A percentile compares a stretch with the other conserved stretches of the same genome.
These are phyloP conservation scores for Oreonectes daqikongensis DNA, from an alignment of 2,797 vertebrate species.

Conservation along the genomic window DNA sequence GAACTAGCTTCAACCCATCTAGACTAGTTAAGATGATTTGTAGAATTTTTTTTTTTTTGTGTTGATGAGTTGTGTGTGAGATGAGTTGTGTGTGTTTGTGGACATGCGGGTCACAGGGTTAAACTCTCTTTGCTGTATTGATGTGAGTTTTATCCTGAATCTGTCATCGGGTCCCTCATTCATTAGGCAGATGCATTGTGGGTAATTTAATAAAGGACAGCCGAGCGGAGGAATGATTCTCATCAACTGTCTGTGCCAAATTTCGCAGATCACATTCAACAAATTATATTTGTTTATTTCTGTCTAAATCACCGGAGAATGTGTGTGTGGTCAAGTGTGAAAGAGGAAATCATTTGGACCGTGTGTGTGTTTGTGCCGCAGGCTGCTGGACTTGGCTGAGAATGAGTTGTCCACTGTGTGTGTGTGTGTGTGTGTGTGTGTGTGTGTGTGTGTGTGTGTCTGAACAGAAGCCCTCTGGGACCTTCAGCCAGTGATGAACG, in stretches of 20 bases:
- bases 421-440: conserved; percentile 54
- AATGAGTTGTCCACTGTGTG: conserved; percentile 69
- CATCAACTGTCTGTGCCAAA: background rate
- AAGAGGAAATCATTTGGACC: too few species aligned
- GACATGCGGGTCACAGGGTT: background rate
- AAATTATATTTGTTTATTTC: background rate
- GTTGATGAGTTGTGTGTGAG: too few species aligned
- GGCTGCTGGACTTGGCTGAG: conserved; percentile 58
- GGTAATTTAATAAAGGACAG: conserved; percentile 2
- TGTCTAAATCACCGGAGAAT: background rate
- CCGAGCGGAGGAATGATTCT: background rate
- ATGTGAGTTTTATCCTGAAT: background rate
- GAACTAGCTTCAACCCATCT: too few species aligned
- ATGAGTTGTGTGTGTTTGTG: background rate
- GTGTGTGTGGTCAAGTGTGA: background rate
- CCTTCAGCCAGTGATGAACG: conserved; percentile 78
- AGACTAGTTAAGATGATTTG: too few species aligned
- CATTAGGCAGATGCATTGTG: background rate
- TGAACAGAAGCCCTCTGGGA: conserved; percentile 63
- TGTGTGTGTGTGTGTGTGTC: conserved; percentile 30
- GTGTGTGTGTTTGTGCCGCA: conserved; percentile 56
- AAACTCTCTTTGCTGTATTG: background rate
- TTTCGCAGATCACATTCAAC: background rate
- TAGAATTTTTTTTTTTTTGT: too few species aligned
- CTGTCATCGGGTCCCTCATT: background rate